These are phyloP conservation scores for Eira barbara DNA, from an alignment of 2,113 vertebrate genomes.

Conservation along the genomic window DNA sequence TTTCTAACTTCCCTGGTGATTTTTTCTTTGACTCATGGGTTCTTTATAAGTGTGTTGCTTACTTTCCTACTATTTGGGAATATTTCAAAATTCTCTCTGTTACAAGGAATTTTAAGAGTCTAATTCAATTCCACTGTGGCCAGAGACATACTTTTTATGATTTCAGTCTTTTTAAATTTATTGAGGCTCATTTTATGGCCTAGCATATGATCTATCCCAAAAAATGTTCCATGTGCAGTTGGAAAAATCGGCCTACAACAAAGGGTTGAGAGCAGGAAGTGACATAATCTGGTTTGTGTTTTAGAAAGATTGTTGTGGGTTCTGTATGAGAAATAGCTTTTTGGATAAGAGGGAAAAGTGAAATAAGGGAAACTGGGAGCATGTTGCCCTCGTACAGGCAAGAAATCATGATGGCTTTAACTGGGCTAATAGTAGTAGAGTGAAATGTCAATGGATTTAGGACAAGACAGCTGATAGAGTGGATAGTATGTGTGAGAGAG, in stretches of 20 bases:
- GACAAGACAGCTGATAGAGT: neutral
- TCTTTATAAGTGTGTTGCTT: neutral
- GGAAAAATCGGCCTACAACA: neutral
- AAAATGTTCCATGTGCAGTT: neutral
- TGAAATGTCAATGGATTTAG: neutral
- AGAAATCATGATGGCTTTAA: neutral
- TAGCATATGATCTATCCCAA: neutral
- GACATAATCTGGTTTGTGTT: neutral
- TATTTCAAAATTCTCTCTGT: neutral
- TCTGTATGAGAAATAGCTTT: neutral
- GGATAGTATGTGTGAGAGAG: neutral
- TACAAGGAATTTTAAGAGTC: constrained; percentile 9
- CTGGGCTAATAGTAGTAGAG: neutral
- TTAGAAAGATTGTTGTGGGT: neutral
- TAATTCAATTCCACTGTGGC: neutral
- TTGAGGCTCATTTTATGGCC: neutral
- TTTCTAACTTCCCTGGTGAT: neutral
- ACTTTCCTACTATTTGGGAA: neutral
- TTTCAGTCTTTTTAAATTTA: neutral
- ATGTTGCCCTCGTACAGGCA: neutral
- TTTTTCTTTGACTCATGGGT: neutral
- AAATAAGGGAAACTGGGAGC: neutral
- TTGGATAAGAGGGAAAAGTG: neutral
- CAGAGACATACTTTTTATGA: neutral
- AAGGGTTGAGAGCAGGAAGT: neutral